Percentiles rank a stretch among this genome's conserved stretches.
phyloP scores from a whole-genome alignment of 2,888 invertebrate species.

The Marronus borbonicus region DNA sequence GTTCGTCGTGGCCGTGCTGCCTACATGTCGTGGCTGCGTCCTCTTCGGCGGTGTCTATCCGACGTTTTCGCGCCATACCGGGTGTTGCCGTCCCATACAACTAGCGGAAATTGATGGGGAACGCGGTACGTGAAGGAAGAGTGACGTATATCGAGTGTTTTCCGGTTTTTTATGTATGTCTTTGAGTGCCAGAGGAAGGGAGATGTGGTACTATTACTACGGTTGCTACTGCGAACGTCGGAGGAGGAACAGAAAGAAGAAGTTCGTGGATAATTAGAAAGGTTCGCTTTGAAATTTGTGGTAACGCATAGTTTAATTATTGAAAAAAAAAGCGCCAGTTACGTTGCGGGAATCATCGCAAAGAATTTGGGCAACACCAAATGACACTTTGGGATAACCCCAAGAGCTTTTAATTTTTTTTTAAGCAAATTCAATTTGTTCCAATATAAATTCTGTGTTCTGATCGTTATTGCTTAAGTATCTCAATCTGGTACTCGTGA shows the following conservation, averaged over 20 bases:
- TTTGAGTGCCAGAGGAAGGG: conserved; percentile 16
- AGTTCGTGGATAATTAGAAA: too few relatives aligned
- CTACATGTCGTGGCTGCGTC: conserved; percentile 7
- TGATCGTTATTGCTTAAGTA: too few relatives aligned
- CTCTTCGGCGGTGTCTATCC: neutral
- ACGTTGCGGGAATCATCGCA: too few relatives aligned
- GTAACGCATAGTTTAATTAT: neutral
- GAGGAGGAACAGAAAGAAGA: neutral
- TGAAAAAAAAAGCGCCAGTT: neutral
- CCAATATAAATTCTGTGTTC: too few relatives aligned
- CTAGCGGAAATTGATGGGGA: neutral
- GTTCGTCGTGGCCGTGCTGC: conserved; percentile 56
- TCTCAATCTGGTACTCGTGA: neutral
- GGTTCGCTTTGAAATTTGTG: neutral
- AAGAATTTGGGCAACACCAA: neutral
- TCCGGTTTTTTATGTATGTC: neutral
- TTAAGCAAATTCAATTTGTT: too few relatives aligned
- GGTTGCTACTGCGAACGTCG: neutral
- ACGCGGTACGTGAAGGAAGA: conserved; percentile 5
- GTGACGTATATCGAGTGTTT: conserved; percentile 7
- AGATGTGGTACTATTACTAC: conserved; percentile 4
- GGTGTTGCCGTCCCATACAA: neutral
- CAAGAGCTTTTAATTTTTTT: neutral
- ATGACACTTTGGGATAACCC: neutral
- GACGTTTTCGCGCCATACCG: conserved; percentile 34